Base-by-base conservation (phyloP, 2,888 invertebrate genomes). In the Mythimna loreyi region DNA sequence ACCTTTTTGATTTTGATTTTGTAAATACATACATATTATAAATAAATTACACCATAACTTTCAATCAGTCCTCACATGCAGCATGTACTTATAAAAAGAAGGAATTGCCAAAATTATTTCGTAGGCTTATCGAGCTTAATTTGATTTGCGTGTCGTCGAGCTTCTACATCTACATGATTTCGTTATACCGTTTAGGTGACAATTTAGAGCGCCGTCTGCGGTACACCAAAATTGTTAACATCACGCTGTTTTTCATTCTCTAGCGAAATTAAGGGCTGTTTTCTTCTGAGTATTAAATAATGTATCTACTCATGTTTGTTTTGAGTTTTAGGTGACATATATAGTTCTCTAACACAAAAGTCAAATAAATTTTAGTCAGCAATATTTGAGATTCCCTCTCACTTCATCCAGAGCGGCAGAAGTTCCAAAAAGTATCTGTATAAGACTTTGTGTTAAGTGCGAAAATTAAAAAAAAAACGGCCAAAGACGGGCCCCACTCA, bases 41-140 rank as follows among this genome's bases (percentile, higher is more conserved):
- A 36, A 63, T n/a, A n/a, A n/a, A n/a, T n/a, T n/a, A n/a, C 13
- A 52, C 11, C 25, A 59, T 69, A 61, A 63, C 33, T 57, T 77
- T 57, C 55, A 67, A 72, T 67, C 53, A 43, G 47, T 52, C 58
- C 50, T 43, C 53, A 69, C 63, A 68, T 70, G 73, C 45, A 43
- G n/a, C n/a, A 36, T 56, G 19, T n/a, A n/a, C 16, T 16, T 11
- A 1, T 61, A 47, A 75, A 67, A 78, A 72, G 72, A 74, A 64
- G 64, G 63, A 67, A 60, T 72, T 52, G 49, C 64, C 70, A 40
- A 65, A 69, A 79, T 83, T 67, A 84, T 77, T 74, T 74, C 68
- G 62, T 72, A 61, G 61, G 70, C 59, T 77, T 79, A 82, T 74
- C 71, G 77, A 67, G 74, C 33, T 68, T 74, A 75, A 84, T 84